These are phyloP conservation scores for Drosophila helvetica DNA, from an alignment of 2,888 invertebrate species.

Conservation along the genomic window DNA sequence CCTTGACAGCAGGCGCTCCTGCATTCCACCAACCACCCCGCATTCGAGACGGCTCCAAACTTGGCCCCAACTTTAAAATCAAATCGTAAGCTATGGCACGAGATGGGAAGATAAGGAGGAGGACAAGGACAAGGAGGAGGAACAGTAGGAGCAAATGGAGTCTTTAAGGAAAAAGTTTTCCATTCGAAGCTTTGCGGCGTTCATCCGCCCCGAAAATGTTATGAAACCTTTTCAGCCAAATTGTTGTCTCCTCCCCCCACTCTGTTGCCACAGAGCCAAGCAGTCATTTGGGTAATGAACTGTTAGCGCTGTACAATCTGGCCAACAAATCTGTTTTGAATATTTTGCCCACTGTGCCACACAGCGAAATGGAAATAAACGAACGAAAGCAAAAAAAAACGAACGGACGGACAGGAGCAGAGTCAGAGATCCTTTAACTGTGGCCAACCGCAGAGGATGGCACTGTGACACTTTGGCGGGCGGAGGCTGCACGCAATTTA, in stretches of 20 bases:
- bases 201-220: constrained; percentile 36
- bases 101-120: background rate
- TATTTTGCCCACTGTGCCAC: constrained; percentile 50
- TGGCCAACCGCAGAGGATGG: background rate
- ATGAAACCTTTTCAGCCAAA: constrained; percentile 51
- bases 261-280: constrained; percentile 18
- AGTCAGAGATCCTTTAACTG: background rate
- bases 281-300: constrained; percentile 77
- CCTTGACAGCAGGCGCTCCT: constrained; percentile 25
- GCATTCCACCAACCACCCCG: no score
- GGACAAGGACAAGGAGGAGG: background rate
- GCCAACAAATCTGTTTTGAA: constrained; percentile 75
- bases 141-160: background rate
- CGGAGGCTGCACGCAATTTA: constrained; percentile 60
- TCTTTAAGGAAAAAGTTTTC: constrained; percentile 53
- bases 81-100: constrained; percentile 38
- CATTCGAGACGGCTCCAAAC: background rate
- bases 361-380: constrained; percentile 51
- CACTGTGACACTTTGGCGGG: background rate
- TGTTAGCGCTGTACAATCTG: constrained; percentile 75
- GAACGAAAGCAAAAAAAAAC: background rate
- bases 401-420: background rate
- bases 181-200: constrained; percentile 29
- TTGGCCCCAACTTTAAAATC: constrained; percentile 44
- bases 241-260: constrained; percentile 14